A percentile compares a stretch with the other conserved stretches of the same genome.
Evolutionary conservation across 2,888 invertebrate genomes (phyloP).

Genomic region (Liopterus haemorrhoidalis): DNA sequence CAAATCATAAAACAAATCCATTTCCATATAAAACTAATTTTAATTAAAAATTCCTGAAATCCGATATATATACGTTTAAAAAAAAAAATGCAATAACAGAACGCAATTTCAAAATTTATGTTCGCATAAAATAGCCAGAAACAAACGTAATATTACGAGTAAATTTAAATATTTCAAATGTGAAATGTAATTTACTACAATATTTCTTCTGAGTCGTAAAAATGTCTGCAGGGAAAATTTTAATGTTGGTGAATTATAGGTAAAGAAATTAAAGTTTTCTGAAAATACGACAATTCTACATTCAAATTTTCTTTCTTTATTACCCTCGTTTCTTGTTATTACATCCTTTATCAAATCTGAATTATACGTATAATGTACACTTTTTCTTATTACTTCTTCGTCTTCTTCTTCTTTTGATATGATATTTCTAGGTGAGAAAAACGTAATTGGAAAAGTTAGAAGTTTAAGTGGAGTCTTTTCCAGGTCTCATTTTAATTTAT

Average conservation of each 20-base stretch:
- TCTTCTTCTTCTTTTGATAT: background rate
- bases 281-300: conserved; percentile 13
- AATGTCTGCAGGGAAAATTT: conserved; percentile 30
- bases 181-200: conserved; percentile 39
- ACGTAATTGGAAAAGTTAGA: conserved; percentile 14
- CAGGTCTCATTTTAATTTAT: no score
- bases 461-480: no score
- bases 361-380: conserved; percentile 32
- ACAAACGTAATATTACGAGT: background rate
- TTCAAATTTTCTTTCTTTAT: conserved; percentile 34
- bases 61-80: background rate
- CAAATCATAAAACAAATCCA: no score
- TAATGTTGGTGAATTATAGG: conserved; percentile 40
- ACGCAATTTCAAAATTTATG: background rate
- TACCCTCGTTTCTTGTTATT: conserved; percentile 41
- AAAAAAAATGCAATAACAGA: background rate
- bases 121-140: conserved; percentile 4
- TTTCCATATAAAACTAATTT: background rate
- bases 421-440: background rate
- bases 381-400: background rate
- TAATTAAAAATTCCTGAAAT: conserved; percentile 2
- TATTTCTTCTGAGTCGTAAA: conserved; percentile 30
- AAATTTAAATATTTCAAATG: conserved; percentile 42
- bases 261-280: conserved; percentile 41
- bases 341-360: conserved; percentile 42